These are phyloP conservation scores for Myzus persicae DNA, from an alignment of 1,140 invertebrate genomes.

Conservation along the genomic window DNA sequence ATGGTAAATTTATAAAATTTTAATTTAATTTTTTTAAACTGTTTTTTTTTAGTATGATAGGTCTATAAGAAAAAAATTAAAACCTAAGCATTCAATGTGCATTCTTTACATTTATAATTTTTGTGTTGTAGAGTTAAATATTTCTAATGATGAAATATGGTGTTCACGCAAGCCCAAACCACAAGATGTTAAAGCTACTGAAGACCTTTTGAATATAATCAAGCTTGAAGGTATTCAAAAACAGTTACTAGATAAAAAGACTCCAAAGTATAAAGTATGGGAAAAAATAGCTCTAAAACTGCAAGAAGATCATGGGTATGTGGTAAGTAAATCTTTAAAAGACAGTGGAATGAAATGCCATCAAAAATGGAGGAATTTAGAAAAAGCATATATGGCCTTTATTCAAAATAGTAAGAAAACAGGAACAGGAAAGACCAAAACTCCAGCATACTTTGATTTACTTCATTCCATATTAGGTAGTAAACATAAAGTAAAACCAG, in stretches of 20 bases:
- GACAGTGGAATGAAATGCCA: conserved; percentile 14
- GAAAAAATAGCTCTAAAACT: conserved; percentile 13
- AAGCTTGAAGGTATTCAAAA: conserved; percentile 22
- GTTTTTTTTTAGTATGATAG: too few relatives aligned
- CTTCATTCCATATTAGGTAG: conserved; percentile 20
- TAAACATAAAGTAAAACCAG: conserved; percentile 17
- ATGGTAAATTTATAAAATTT: too few relatives aligned
- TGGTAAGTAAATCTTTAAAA: conserved; percentile 31
- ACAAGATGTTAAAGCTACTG: background rate
- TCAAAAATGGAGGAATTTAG: conserved; percentile 10
- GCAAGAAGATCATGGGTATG: conserved; percentile 10
- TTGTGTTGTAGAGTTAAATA: background rate
- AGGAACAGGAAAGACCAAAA: background rate
- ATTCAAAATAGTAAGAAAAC: conserved; percentile 28
- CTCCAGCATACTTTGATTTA: background rate
- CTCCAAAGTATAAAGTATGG: background rate
- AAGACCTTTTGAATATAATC: background rate
- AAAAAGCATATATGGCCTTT: conserved; percentile 3
- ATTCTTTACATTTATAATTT: background rate
- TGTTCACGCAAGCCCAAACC: background rate
- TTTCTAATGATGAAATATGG: conserved; percentile 16
- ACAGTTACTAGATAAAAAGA: conserved; percentile 3
- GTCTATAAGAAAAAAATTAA: too few relatives aligned
- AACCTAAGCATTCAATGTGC: too few relatives aligned
- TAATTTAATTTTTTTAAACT: too few relatives aligned